phyloP scores from a whole-genome alignment of 2,797 vertebrate genomes.

The Leptatherina wallacei region DNA sequence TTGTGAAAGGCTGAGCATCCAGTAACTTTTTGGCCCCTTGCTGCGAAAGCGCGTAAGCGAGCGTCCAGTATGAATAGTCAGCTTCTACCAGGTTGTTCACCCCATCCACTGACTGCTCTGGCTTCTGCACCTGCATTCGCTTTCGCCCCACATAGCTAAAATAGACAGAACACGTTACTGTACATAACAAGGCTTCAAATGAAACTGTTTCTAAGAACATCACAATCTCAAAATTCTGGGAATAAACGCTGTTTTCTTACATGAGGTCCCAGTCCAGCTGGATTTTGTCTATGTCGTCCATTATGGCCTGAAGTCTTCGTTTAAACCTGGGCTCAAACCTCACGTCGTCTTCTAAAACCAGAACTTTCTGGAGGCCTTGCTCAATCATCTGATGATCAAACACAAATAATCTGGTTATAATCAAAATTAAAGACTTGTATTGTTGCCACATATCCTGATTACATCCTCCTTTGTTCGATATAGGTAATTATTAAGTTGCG shows the following conservation, averaged over 20 bases:
- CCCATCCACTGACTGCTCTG: constrained; percentile 80
- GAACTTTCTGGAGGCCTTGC: constrained; percentile 84
- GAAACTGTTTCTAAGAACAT: not conserved
- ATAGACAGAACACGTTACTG: not conserved
- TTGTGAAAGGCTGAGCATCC: constrained; percentile 72
- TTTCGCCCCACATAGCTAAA: constrained; percentile 85
- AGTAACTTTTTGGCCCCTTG: constrained; percentile 83
- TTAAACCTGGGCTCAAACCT: constrained; percentile 95
- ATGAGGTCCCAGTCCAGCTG: constrained; percentile 96
- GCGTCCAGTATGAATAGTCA: constrained; percentile 88
- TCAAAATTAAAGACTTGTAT: not conserved
- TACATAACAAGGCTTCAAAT: not conserved
- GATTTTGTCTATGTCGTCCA: constrained; percentile 86
- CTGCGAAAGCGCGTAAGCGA: constrained; percentile 82
- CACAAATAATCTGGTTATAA: constrained; percentile 19
- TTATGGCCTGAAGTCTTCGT: constrained; percentile 87
- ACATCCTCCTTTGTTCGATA: not conserved
- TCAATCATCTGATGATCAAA: constrained; percentile 85
- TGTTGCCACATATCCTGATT: not conserved
- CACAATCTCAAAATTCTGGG: not conserved
- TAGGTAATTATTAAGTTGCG: not conserved
- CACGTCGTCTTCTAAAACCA: constrained; percentile 95
- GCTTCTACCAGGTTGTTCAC: constrained; percentile 85
- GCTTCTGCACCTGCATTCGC: constrained; percentile 85
- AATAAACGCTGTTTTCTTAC: constrained; percentile 80